A percentile compares a stretch with the other conserved stretches of the same genome.
Evolutionary conservation across 2,888 invertebrate genomes (phyloP).

Genomic region (Amphimallon solstitiale): DNA sequence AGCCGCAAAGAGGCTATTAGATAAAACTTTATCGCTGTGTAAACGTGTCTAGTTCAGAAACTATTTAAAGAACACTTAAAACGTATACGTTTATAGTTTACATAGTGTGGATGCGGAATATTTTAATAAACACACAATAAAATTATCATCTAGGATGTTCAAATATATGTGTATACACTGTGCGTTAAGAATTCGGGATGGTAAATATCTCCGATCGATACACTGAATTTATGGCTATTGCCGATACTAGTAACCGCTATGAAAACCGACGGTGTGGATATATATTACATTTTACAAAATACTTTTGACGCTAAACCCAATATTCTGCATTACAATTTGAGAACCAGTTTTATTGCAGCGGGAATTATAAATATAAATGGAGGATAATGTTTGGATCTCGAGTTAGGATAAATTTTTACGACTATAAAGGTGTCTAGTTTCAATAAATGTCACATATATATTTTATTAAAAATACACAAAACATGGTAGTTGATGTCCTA

Average conservation of each 20-base stretch:
- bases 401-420: too few relatives aligned
- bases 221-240: conserved; percentile 16
- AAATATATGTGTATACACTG: conserved; percentile 6
- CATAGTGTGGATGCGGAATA: background rate
- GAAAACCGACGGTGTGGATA: conserved; percentile 9
- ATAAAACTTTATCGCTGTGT: conserved; percentile 23
- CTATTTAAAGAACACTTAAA: conserved; percentile 22
- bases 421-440: too few relatives aligned
- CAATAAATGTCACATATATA: too few relatives aligned
- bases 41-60: conserved; percentile 16
- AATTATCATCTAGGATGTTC: background rate
- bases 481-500: too few relatives aligned
- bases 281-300: conserved; percentile 21
- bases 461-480: too few relatives aligned
- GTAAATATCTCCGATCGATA: conserved; percentile 19
- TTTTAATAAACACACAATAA: conserved; percentile 26
- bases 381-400: background rate
- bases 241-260: conserved; percentile 3
- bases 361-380: background rate
- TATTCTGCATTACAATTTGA: background rate
- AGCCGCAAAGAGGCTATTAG: conserved; percentile 19
- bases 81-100: background rate
- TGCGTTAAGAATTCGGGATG: conserved; percentile 3
- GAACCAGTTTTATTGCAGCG: background rate
- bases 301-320: conserved; percentile 11